phyloP scores from a whole-genome alignment of 2,888 invertebrate species.

The Girardia tigrina region DNA sequence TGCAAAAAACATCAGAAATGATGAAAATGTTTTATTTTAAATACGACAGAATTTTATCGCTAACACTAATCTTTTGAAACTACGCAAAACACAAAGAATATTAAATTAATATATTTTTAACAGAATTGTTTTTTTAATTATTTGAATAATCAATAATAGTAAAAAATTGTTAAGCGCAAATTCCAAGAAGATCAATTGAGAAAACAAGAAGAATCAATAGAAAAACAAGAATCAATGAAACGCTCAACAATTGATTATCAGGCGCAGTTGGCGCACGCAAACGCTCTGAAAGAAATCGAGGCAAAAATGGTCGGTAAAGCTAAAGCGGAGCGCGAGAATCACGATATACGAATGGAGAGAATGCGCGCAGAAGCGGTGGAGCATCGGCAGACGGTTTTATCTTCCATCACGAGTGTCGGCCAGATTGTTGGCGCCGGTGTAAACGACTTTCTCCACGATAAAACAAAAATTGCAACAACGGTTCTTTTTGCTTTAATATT shows the following conservation, averaged over 20 bases:
- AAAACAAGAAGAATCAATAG: constrained; percentile 74
- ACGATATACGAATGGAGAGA: constrained; percentile 83
- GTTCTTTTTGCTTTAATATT: too few relatives aligned
- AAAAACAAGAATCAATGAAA: constrained; percentile 86
- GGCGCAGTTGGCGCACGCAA: constrained; percentile 76
- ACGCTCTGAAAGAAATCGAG: constrained; percentile 76
- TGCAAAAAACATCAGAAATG: too few relatives aligned
- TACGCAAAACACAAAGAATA: too few relatives aligned
- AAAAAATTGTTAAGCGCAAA: too few relatives aligned
- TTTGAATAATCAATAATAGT: too few relatives aligned
- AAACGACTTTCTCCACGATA: constrained; percentile 26
- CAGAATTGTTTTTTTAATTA: too few relatives aligned
- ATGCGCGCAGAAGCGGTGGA: constrained; percentile 71
- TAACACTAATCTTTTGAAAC: too few relatives aligned
- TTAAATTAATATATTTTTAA: too few relatives aligned
- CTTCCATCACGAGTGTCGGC: constrained; percentile 7
- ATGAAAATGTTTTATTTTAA: too few relatives aligned
- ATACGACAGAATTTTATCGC: too few relatives aligned
- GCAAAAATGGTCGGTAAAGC: constrained; percentile 74
- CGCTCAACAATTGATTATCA: constrained; percentile 69
- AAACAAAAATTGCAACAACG: constrained; percentile 21
- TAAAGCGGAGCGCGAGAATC: constrained; percentile 82
- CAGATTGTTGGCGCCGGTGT: background rate
- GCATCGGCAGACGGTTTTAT: constrained; percentile 76
- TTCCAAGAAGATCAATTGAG: constrained; percentile 82